Conservation (phyloP, 2,797 vertebrate species). For the Huso huso region DNA sequence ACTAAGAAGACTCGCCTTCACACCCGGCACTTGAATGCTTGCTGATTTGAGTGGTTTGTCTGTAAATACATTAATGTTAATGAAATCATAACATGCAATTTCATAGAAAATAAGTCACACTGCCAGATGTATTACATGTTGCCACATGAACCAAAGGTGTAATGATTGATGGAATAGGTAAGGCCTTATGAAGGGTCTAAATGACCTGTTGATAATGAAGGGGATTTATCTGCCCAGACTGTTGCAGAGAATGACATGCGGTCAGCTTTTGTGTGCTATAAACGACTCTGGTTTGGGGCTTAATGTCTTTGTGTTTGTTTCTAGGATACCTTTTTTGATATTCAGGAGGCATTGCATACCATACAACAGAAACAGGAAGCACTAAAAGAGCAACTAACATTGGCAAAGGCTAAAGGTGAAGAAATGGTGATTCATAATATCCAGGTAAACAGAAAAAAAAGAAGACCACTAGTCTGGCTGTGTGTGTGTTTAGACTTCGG, state of each 20-base stretch:
- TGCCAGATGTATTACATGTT: too few relatives aligned
- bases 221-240: neutral
- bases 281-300: too few relatives aligned
- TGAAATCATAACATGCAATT: too few relatives aligned
- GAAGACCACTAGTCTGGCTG: too few relatives aligned
- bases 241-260: neutral
- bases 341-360: constrained; percentile 83
- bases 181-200: neutral
- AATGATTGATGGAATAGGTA: neutral
- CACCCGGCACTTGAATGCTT: too few relatives aligned
- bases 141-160: too few relatives aligned
- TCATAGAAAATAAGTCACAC: too few relatives aligned
- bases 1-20: too few relatives aligned
- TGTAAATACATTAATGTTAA: too few relatives aligned
- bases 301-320: constrained; percentile 16
- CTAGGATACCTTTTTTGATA: constrained; percentile 89
- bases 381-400: constrained; percentile 74
- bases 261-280: too few relatives aligned
- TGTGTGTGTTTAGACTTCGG: too few relatives aligned
- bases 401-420: constrained; percentile 85
- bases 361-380: constrained; percentile 84
- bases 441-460: constrained; percentile 62
- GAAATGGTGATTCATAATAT: constrained; percentile 72
- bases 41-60: too few relatives aligned
- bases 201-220: neutral